Conservation (phyloP, 2,113 vertebrate species). For the Tyrannus savana region DNA sequence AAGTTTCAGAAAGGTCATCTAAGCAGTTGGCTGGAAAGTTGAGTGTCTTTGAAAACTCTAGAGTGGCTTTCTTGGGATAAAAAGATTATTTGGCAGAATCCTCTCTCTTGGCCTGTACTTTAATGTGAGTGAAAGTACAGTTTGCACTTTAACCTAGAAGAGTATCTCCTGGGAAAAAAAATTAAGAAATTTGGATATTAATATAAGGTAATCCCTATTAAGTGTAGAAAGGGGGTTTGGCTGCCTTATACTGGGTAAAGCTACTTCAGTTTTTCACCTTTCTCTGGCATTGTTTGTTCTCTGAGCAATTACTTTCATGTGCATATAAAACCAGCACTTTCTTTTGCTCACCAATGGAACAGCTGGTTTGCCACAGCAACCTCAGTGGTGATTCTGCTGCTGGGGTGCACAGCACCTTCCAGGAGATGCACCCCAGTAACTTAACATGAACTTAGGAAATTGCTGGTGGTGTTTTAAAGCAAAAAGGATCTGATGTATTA, state of each 20-base stretch:
- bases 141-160: not conserved
- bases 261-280: not conserved
- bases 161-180: not conserved
- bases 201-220: not conserved
- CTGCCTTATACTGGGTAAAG: not conserved
- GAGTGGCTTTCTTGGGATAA: not conserved
- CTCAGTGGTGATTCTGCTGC: conserved; percentile 11
- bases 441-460: not conserved
- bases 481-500: not conserved
- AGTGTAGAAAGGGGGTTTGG: not conserved
- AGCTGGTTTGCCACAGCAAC: conserved; percentile 66
- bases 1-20: not conserved
- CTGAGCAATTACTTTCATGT: not conserved
- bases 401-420: conserved; percentile 11
- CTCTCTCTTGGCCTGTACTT: not conserved
- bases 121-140: not conserved
- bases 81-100: not conserved
- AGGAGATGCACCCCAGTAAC: not conserved
- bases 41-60: not conserved
- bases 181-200: not conserved
- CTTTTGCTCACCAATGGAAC: conserved; percentile 19
- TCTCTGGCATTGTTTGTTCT: not conserved
- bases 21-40: not conserved
- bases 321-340: not conserved
- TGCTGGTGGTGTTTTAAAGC: not conserved